Percentiles rank a stretch among this genome's conserved stretches.
phyloP scores from a whole-genome alignment of 2,797 vertebrate genomes.

The Gallinago stenura region DNA sequence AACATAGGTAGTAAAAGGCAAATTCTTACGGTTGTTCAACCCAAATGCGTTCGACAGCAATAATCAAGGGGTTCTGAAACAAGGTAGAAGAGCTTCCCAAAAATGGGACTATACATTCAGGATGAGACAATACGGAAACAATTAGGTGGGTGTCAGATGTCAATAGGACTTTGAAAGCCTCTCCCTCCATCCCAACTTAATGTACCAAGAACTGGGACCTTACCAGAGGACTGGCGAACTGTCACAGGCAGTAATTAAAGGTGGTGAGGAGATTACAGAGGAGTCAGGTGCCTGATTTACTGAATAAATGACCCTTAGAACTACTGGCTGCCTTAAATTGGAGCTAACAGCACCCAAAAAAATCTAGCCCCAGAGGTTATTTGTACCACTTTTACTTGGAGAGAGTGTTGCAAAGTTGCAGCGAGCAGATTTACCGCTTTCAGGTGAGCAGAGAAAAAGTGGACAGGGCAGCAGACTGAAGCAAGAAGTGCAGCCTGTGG shows the following conservation, averaged over 20 bases:
- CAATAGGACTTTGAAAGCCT: not conserved
- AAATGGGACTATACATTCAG: not conserved
- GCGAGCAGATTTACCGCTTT: not conserved
- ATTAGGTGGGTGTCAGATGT: not conserved
- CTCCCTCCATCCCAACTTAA: not conserved
- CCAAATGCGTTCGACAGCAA: not conserved
- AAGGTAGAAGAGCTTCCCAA: not conserved
- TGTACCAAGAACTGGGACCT: not conserved
- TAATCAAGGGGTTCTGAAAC: not conserved
- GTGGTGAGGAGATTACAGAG: not conserved
- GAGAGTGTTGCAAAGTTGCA: not conserved
- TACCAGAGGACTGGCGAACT: not conserved
- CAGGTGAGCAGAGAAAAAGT: not conserved
- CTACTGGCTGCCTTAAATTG: not conserved
- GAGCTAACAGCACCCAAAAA: not conserved
- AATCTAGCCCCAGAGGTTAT: not conserved
- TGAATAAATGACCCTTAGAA: not conserved
- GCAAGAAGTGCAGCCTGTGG: not conserved
- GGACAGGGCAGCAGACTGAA: not conserved
- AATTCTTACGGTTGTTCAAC: not conserved
- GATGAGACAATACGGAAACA: not conserved
- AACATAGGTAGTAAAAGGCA: not conserved
- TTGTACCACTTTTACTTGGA: not conserved
- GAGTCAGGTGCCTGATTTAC: not conserved
- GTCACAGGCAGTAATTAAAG: not conserved